A percentile compares a stretch with the other conserved stretches of the same genome.
Conservation (phyloP, 2,888 invertebrate genomes). For the Exocentrus adspersus region DNA sequence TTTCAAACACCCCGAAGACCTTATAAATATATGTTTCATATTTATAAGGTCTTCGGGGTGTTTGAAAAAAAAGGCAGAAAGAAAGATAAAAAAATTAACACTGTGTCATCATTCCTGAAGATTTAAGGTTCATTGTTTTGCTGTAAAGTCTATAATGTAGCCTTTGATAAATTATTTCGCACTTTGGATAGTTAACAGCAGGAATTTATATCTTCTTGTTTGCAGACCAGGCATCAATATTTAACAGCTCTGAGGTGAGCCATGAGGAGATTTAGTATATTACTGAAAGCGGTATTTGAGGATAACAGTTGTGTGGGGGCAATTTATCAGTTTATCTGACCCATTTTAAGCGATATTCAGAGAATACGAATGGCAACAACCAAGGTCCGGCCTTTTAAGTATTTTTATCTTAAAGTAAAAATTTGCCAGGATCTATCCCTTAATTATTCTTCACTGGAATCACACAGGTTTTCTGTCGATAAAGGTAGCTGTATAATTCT, state of each 20-base stretch:
- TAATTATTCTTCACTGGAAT: too few relatives aligned
- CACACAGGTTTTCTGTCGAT: too few relatives aligned
- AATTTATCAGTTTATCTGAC: background rate
- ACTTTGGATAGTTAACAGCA: constrained; percentile 11
- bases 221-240: constrained; percentile 11
- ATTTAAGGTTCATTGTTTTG: too few relatives aligned
- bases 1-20: too few relatives aligned
- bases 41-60: too few relatives aligned
- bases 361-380: background rate
- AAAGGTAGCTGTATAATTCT: too few relatives aligned
- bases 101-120: too few relatives aligned
- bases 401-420: background rate
- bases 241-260: constrained; percentile 5
- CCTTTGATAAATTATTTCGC: constrained; percentile 22
- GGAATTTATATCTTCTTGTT: constrained; percentile 6
- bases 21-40: too few relatives aligned
- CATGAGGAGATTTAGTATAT: constrained; percentile 16
- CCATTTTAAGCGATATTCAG: background rate
- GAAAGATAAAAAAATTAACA: too few relatives aligned
- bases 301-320: background rate
- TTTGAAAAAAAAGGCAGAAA: too few relatives aligned
- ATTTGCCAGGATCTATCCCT: too few relatives aligned
- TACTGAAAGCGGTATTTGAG: background rate
- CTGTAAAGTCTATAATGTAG: constrained; percentile 19
- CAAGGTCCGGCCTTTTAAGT: background rate